Evolutionary conservation across 2,888 invertebrate genomes (phyloP).

Genomic region (Gymnoscelis rufifasciata): DNA sequence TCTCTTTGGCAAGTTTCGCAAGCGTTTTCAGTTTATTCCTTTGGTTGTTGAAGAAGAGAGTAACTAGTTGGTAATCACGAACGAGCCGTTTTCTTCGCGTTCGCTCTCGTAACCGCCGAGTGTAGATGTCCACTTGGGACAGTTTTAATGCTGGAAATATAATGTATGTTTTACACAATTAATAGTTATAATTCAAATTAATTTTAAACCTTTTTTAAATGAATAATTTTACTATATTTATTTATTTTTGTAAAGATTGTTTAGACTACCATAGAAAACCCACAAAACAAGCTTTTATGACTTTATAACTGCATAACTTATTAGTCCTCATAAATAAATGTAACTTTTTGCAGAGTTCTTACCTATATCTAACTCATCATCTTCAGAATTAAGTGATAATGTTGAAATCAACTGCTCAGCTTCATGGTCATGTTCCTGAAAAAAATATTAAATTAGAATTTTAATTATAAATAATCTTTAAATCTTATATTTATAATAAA

Average conservation of each 20-base stretch:
- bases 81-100: slow-evolving; percentile 93
- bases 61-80: slow-evolving; percentile 93
- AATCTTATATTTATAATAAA: no score
- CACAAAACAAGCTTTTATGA: no score
- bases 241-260: no score
- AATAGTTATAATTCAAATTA: no score
- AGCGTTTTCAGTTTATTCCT: slow-evolving; percentile 80
- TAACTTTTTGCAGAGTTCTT: slow-evolving; percentile 24
- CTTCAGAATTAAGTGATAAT: slow-evolving; percentile 89
- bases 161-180: no score
- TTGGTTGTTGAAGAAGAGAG: slow-evolving; percentile 87
- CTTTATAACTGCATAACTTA: no score
- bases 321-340: no score
- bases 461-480: no score
- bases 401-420: slow-evolving; percentile 94
- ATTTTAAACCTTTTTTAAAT: no score
- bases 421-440: slow-evolving; percentile 93
- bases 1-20: slow-evolving; percentile 86
- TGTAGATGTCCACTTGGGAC: slow-evolving; percentile 95
- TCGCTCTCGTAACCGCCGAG: slow-evolving; percentile 88
- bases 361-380: slow-evolving; percentile 92
- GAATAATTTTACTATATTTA: no score
- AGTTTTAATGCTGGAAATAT: slow-evolving; percentile 85
- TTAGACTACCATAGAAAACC: no score
- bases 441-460: slow-evolving; percentile 17